These are phyloP conservation scores for Mythimna pallens DNA, from an alignment of 2,888 invertebrate genomes.

Conservation along the genomic window DNA sequence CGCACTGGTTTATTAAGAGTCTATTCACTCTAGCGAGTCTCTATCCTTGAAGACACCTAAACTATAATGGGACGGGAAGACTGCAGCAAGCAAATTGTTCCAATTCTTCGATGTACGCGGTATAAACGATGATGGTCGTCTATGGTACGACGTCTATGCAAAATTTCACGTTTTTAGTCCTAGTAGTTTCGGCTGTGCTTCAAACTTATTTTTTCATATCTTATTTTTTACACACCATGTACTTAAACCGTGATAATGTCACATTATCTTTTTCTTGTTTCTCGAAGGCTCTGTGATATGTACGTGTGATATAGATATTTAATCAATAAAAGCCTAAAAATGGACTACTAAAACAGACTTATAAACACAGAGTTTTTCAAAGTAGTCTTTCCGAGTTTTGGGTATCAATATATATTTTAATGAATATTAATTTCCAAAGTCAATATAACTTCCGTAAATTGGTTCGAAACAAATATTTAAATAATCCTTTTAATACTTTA, in stretches of 20 bases:
- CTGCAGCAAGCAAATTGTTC: no score
- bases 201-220: no score
- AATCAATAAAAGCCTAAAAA: background rate
- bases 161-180: no score
- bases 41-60: no score
- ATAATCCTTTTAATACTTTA: slow-evolving; percentile 45
- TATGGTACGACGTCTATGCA: no score
- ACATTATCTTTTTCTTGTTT: background rate
- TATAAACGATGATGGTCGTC: no score
- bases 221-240: background rate
- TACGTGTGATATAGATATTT: no score
- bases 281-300: background rate
- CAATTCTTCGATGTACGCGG: no score
- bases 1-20: no score
- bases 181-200: no score
- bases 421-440: slow-evolving; percentile 44
- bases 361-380: slow-evolving; percentile 5
- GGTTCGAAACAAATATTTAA: slow-evolving; percentile 45
- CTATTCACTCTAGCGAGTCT: no score
- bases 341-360: background rate
- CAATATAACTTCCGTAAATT: slow-evolving; percentile 48
- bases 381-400: slow-evolving; percentile 18
- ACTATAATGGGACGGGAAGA: no score
- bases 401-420: slow-evolving; percentile 32
- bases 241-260: background rate